These are phyloP conservation scores for Phaenicophaeus curvirostris DNA, from an alignment of 2,797 vertebrate genomes.

Conservation along the genomic window DNA sequence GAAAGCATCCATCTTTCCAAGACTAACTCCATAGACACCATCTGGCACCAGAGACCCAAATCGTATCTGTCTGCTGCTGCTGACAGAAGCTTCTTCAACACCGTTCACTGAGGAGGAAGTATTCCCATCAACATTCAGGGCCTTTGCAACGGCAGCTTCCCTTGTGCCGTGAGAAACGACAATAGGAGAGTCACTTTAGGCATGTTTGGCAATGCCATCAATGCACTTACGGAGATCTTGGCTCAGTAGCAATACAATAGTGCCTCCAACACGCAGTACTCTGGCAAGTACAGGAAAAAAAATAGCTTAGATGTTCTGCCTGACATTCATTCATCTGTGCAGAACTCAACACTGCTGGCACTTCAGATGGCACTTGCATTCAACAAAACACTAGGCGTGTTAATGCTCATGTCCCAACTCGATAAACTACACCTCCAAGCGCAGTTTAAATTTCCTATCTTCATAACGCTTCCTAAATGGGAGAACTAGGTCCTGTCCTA, in stretches of 20 bases:
- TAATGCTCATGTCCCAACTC: neutral
- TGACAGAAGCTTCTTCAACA: neutral
- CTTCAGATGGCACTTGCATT: neutral
- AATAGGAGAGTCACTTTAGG: neutral
- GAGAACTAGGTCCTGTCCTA: neutral
- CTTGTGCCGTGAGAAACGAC: no score
- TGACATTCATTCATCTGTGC: neutral
- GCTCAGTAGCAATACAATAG: constrained; percentile 86
- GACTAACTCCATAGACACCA: constrained; percentile 70
- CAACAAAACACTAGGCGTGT: neutral
- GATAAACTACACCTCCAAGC: neutral
- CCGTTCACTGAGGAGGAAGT: no score
- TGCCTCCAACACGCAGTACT: constrained; percentile 84
- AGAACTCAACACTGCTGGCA: neutral
- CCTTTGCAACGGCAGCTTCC: no score
- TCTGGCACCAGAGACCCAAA: constrained; percentile 76
- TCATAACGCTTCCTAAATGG: neutral
- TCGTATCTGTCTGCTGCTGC: neutral
- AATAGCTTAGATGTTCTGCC: neutral
- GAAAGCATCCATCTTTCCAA: constrained; percentile 87
- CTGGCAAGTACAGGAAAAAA: constrained; percentile 67
- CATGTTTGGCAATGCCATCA: constrained; percentile 18
- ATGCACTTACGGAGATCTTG: constrained; percentile 79
- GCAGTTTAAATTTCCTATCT: neutral
- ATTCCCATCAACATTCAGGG: no score